phyloP scores from a whole-genome alignment of 2,888 invertebrate genomes.

The Tholera decimalis region DNA sequence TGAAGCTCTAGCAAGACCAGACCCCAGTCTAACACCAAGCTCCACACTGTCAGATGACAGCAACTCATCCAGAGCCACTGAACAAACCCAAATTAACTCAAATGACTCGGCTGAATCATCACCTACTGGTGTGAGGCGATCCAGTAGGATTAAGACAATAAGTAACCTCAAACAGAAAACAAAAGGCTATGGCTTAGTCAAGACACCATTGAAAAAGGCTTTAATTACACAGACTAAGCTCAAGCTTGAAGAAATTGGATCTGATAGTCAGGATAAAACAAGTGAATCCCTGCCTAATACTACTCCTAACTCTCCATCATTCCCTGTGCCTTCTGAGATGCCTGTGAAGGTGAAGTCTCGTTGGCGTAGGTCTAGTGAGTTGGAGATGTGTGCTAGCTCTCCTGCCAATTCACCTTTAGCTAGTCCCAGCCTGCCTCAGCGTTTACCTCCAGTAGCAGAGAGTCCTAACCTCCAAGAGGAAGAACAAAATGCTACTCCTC shows the following conservation, averaged over 20 bases:
- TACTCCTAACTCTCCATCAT: constrained; percentile 84
- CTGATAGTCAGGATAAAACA: constrained; percentile 88
- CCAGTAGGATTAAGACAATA: constrained; percentile 95
- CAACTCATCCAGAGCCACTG: constrained; percentile 83
- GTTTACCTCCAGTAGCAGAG: constrained; percentile 75
- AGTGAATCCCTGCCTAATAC: constrained; percentile 72
- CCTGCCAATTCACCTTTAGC: constrained; percentile 83
- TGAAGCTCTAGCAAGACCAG: constrained; percentile 79
- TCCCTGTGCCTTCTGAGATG: constrained; percentile 90
- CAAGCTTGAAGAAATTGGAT: constrained; percentile 91
- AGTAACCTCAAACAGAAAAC: constrained; percentile 93
- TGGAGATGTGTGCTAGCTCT: constrained; percentile 92
- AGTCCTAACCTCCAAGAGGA: constrained; percentile 72
- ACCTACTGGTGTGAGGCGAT: constrained; percentile 93
- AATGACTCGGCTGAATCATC: constrained; percentile 89
- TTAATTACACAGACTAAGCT: constrained; percentile 89
- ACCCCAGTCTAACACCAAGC: constrained; percentile 87
- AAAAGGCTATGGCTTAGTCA: constrained; percentile 93
- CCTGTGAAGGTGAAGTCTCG: constrained; percentile 95
- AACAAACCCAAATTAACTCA: constrained; percentile 80
- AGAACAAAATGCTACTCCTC: constrained; percentile 68
- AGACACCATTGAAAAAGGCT: constrained; percentile 88
- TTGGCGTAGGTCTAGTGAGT: constrained; percentile 94
- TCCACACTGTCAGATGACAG: constrained; percentile 88
- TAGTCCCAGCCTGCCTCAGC: constrained; percentile 81